These are phyloP conservation scores for Microtus ochrogaster DNA, from an alignment of 2,113 vertebrate species.

Conservation along the genomic window DNA sequence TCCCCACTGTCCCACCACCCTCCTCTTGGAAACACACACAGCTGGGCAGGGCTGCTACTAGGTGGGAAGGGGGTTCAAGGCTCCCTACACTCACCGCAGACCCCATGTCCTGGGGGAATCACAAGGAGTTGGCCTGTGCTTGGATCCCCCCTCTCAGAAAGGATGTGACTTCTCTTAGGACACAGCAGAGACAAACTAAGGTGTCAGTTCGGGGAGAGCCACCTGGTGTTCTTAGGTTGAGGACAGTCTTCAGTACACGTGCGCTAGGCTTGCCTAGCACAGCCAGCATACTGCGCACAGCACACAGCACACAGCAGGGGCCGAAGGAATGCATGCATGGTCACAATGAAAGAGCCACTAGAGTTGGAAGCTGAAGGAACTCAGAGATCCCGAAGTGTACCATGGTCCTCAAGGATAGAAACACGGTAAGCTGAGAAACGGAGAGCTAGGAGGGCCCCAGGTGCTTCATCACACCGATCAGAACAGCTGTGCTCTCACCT, in stretches of 20 bases:
- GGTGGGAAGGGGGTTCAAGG: neutral
- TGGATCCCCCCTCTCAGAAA: neutral
- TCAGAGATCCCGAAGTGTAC: neutral
- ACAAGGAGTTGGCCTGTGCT: neutral
- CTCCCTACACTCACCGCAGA: neutral
- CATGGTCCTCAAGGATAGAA: neutral
- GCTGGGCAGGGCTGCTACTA: neutral
- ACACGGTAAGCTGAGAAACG: accelerated
- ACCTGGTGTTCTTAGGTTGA: neutral
- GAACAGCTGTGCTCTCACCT: neutral
- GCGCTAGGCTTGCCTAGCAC: neutral
- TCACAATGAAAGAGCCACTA: neutral
- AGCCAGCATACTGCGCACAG: neutral
- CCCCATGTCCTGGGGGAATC: neutral
- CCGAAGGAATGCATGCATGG: neutral
- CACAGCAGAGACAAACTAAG: neutral
- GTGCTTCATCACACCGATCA: neutral
- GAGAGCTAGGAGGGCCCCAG: neutral
- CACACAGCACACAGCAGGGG: neutral
- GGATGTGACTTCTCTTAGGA: neutral
- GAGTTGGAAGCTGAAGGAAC: neutral
- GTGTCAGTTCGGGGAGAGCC: neutral
- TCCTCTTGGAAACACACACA: neutral
- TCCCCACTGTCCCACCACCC: neutral
- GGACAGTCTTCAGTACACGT: neutral